Evolutionary conservation across 2,888 invertebrate genomes (phyloP).

Genomic region (Neoscelio sp.): DNA sequence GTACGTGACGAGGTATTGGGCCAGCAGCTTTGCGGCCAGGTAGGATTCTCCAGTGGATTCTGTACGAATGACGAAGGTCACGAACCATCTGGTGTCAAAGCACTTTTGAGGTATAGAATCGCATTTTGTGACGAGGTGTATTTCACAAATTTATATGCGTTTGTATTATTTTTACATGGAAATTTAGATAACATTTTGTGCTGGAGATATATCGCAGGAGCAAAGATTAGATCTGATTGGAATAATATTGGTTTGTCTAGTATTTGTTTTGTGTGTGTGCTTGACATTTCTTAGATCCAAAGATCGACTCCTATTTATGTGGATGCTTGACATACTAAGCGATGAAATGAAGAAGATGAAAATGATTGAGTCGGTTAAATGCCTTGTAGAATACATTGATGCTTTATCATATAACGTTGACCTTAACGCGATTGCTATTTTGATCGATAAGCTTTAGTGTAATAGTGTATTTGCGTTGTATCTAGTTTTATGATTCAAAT

Average conservation of each 20-base stretch:
- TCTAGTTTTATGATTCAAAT: too few species aligned
- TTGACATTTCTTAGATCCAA: neutral
- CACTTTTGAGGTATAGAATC: conserved; percentile 6
- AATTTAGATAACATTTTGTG: too few species aligned
- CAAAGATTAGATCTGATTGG: too few species aligned
- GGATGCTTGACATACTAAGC: neutral
- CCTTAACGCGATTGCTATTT: conserved; percentile 43
- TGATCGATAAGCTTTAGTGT: conserved; percentile 23
- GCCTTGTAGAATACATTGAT: conserved; percentile 3
- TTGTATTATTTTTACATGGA: too few species aligned
- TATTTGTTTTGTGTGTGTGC: too few species aligned
- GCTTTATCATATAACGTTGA: conserved; percentile 3
- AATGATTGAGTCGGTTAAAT: neutral
- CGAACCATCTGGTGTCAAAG: conserved; percentile 22
- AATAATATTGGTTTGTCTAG: too few species aligned
- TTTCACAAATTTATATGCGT: too few species aligned
- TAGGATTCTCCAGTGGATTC: conserved; percentile 16
- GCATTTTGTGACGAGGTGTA: too few species aligned
- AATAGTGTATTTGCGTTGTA: neutral
- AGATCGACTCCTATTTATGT: neutral
- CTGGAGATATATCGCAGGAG: too few species aligned
- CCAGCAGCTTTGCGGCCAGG: too few species aligned
- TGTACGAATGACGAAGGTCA: conserved; percentile 35
- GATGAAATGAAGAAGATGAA: neutral
- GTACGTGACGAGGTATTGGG: too few species aligned